Base-by-base conservation (phyloP, 1,140 invertebrate species). In the Hirudo medicinalis region DNA sequence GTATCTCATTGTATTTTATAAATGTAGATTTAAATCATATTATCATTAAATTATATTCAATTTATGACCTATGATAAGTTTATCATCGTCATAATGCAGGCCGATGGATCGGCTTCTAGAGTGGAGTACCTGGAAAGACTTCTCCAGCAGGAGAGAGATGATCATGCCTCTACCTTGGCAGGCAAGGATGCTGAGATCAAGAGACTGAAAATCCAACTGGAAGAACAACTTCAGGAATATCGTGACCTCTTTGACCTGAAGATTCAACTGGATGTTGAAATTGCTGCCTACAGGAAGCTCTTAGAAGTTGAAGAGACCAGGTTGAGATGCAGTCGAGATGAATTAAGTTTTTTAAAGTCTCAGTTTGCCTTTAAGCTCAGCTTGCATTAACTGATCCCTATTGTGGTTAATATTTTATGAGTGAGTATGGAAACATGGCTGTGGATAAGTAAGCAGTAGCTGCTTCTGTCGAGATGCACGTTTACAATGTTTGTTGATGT, bases 181-280 rank as follows among this genome's bases (percentile, higher is more conserved):
- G 76, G 76, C 25, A 82, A 86, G 72, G 92, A 97, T 76, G 85
- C 86, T 49, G 92, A 96, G 81, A 83, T 97, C 72, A 81, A 85
- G 2, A 83, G 87, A 0, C 84, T 97, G 73, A 86, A 90, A 15
- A 87, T 90, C 40, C 88, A 92, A 76, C 91, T 97, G 86, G 87
- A 89, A 8, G 85, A 87, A 20, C 89, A 96, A 76, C 81, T 94
- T 68, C 86, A 89, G 76, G 95, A 99, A 78, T 98, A 97, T 82
- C 90, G 93, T 79, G 92, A 95, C 79, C 86, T 99, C 53, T 90
- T 98, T 88, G 94, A 97, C 79, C 92, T 96, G 78, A 97, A 96
- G 83, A 82, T 95, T 13, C 92, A 91, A 53, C 83, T 99, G 67
- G 96, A 99, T 82, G 86, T 91, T 78, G 96, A 99, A 86, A 94